Conservation (phyloP, 2,797 vertebrate species). For the Chelmon rostratus region DNA sequence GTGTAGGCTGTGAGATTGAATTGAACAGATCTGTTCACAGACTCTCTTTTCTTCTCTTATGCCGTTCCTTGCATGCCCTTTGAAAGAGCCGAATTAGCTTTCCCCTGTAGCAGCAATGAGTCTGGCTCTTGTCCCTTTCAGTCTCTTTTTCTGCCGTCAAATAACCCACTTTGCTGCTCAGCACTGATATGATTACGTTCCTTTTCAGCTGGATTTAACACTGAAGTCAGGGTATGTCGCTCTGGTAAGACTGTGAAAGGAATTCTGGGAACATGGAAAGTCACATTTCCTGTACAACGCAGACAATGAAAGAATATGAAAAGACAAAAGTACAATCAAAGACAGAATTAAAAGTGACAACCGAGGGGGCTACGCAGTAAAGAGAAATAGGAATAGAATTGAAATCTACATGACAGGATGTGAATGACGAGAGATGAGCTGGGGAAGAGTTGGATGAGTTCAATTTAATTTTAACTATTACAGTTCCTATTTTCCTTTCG, state of each 20-base stretch:
- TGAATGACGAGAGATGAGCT: conserved; percentile 29
- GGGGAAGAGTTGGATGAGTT: conserved; percentile 7
- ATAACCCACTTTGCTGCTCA: conserved; percentile 82
- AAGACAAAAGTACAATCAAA: conserved; percentile 60
- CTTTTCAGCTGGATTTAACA: conserved; percentile 78
- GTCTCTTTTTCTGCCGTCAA: conserved; percentile 77
- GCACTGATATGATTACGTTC: conserved; percentile 78
- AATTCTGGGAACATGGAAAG: conserved; percentile 64
- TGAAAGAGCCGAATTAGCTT: conserved; percentile 78
- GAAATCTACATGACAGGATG: conserved; percentile 32
- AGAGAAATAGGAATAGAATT: conserved; percentile 36
- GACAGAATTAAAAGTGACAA: conserved; percentile 44
- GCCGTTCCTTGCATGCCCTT: conserved; percentile 70
- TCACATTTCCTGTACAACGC: conserved; percentile 58
- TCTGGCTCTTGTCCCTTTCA: conserved; percentile 75
- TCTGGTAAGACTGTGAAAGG: conserved; percentile 65
- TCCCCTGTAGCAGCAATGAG: conserved; percentile 71
- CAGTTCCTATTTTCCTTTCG: conserved; percentile 1
- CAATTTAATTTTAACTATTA: conserved; percentile 23
- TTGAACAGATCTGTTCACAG: conserved; percentile 71
- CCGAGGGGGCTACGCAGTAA: conserved; percentile 8
- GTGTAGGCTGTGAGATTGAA: conserved; percentile 64
- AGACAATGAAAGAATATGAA: conserved; percentile 55
- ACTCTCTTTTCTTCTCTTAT: conserved; percentile 65
- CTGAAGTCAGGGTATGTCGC: conserved; percentile 62